Percentiles rank a stretch among this genome's conserved stretches.
These are phyloP conservation scores for Poecilia wingei DNA, from an alignment of 2,797 vertebrate species.

Conservation along the genomic window DNA sequence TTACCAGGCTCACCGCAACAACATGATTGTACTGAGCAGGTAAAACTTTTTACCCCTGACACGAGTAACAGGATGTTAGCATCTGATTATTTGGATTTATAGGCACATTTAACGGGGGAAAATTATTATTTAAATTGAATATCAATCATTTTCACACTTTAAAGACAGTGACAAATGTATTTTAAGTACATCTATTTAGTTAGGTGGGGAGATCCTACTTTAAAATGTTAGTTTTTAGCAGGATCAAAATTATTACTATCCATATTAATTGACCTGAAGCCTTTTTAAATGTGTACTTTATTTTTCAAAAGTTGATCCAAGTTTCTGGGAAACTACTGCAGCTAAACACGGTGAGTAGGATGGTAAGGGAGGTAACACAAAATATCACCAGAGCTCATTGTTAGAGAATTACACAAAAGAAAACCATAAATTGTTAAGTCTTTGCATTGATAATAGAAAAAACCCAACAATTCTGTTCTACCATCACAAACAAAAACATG, in stretches of 20 bases:
- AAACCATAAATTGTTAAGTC: background rate
- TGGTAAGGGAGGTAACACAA: background rate
- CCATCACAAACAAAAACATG: background rate
- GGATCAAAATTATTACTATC: background rate
- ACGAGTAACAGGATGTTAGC: background rate
- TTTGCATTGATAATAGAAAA: background rate
- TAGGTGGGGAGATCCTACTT: background rate
- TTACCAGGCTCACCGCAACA: slow-evolving; percentile 11
- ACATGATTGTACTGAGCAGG: background rate
- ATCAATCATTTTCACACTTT: background rate
- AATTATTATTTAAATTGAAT: background rate
- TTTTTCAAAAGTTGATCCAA: background rate
- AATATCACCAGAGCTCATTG: background rate
- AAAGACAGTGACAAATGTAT: background rate
- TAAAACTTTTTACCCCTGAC: slow-evolving; percentile 4
- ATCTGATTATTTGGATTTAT: background rate
- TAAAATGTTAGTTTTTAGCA: background rate
- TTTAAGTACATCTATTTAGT: background rate
- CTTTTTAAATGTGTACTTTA: background rate
- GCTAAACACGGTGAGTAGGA: background rate
- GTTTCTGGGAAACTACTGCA: background rate
- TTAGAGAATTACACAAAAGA: background rate
- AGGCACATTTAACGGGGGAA: background rate
- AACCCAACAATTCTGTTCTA: background rate
- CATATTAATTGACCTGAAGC: background rate